Percentiles rank a stretch among this genome's conserved stretches.
These are phyloP conservation scores for Bubo bubo DNA, from an alignment of 2,113 vertebrate genomes.

Conservation along the genomic window DNA sequence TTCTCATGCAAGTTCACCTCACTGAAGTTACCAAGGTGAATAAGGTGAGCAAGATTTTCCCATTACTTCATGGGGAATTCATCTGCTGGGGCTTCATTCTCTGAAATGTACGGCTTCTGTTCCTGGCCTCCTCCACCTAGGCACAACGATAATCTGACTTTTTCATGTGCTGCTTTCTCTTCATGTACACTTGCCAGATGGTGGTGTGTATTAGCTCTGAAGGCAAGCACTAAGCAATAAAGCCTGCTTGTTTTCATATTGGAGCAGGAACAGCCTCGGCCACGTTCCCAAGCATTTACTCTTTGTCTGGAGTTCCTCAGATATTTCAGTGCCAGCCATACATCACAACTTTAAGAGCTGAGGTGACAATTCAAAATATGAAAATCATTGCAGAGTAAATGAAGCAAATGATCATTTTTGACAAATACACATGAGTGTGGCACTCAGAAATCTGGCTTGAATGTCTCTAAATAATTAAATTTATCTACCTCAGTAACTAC, in stretches of 20 bases:
- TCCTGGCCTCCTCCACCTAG: neutral
- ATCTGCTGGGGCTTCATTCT: neutral
- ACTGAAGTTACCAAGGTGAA: neutral
- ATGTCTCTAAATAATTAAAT: constrained; percentile 71
- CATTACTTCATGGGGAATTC: neutral
- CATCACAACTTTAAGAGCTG: constrained; percentile 45
- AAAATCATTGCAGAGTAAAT: constrained; percentile 62
- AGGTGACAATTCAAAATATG: constrained; percentile 47
- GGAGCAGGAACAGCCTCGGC: constrained; percentile 10
- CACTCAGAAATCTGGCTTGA: constrained; percentile 62
- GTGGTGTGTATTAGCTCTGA: neutral
- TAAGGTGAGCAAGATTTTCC: neutral
- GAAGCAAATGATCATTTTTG: constrained; percentile 67
- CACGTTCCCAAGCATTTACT: constrained; percentile 9
- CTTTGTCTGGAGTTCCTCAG: constrained; percentile 47
- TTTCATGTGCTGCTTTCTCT: neutral
- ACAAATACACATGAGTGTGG: constrained; percentile 64
- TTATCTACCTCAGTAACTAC: constrained; percentile 59
- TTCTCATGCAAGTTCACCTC: neutral
- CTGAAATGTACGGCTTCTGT: neutral
- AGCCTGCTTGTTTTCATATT: neutral
- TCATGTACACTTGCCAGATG: neutral
- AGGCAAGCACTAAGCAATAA: neutral
- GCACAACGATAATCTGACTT: neutral
- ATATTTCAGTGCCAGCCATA: constrained; percentile 54